Evolutionary conservation across 2,888 invertebrate species (phyloP).

Genomic region (Alsophila aescularia): DNA sequence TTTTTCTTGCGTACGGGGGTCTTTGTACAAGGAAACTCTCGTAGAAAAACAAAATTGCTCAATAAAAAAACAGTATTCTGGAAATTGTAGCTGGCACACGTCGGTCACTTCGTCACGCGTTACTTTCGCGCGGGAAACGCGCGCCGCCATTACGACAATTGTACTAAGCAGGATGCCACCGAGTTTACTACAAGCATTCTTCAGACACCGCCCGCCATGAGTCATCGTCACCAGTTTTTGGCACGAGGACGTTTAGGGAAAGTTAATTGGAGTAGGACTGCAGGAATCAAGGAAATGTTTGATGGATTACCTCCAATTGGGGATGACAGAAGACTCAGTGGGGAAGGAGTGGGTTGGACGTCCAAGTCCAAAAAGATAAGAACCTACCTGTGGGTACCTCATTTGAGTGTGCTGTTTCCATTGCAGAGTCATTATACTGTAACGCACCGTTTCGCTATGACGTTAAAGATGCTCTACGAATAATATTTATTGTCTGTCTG

Average conservation of each 20-base stretch:
- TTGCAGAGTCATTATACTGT: too few species aligned
- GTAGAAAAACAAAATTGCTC: not conserved
- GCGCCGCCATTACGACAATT: conserved; percentile 59
- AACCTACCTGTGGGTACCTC: not conserved
- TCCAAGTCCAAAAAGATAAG: too few species aligned
- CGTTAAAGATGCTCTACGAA: too few species aligned
- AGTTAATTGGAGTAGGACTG: conserved; percentile 33
- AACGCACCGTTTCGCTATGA: too few species aligned
- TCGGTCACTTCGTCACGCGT: conserved; percentile 46
- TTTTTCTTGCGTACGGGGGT: too few species aligned
- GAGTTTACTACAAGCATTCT: conserved; percentile 54
- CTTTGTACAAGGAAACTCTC: not conserved
- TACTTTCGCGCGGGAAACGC: conserved; percentile 68
- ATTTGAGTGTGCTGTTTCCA: too few species aligned
- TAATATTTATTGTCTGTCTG: too few species aligned
- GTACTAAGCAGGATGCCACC: conserved; percentile 71
- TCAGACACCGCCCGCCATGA: conserved; percentile 27
- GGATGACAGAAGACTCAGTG: not conserved
- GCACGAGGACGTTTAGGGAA: conserved; percentile 55
- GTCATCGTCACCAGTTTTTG: conserved; percentile 48
- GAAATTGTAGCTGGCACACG: conserved; percentile 3
- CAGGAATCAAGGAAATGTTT: not conserved
- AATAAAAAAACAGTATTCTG: not conserved
- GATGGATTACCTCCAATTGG: not conserved
- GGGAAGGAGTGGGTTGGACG: not conserved